Percentiles rank a stretch among this genome's conserved stretches.
Evolutionary conservation across 23 tunicate species (phyloP).

Genomic region (Oikopleura dioica): DNA sequence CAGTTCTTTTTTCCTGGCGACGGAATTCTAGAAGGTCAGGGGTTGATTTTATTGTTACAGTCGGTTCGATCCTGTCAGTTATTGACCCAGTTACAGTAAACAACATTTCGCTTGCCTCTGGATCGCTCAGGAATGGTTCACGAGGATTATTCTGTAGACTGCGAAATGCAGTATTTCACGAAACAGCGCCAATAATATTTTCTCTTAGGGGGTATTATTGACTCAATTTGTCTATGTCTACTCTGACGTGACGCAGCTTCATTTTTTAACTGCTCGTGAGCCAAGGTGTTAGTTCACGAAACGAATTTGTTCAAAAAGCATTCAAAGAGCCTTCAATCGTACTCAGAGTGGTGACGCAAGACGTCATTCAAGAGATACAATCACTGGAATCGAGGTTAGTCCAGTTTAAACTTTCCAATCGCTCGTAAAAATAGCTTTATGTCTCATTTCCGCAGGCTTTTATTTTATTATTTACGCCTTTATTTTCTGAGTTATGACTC

Average conservation of each 20-base stretch:
- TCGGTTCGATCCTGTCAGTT: too few species aligned
- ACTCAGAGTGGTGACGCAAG: neutral
- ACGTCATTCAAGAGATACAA: neutral
- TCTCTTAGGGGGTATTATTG: too few species aligned
- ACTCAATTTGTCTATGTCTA: too few species aligned
- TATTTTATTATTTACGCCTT: neutral
- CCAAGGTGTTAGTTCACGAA: neutral
- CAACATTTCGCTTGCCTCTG: neutral
- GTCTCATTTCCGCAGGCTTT: neutral
- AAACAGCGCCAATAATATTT: too few species aligned
- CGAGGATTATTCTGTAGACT: too few species aligned
- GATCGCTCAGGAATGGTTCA: too few species aligned
- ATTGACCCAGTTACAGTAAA: too few species aligned
- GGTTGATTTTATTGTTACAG: too few species aligned
- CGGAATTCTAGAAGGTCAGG: neutral
- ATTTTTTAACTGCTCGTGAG: too few species aligned
- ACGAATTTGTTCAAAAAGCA: neutral
- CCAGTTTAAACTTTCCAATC: neutral
- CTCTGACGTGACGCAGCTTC: too few species aligned
- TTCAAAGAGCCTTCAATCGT: neutral
- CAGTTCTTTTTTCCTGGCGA: neutral
- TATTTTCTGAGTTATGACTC: neutral
- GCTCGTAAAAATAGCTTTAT: neutral
- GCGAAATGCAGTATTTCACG: too few species aligned
- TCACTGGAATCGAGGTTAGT: neutral